Base-by-base conservation (phyloP, 2,888 invertebrate genomes). In the Adelognathus sp. region DNA sequence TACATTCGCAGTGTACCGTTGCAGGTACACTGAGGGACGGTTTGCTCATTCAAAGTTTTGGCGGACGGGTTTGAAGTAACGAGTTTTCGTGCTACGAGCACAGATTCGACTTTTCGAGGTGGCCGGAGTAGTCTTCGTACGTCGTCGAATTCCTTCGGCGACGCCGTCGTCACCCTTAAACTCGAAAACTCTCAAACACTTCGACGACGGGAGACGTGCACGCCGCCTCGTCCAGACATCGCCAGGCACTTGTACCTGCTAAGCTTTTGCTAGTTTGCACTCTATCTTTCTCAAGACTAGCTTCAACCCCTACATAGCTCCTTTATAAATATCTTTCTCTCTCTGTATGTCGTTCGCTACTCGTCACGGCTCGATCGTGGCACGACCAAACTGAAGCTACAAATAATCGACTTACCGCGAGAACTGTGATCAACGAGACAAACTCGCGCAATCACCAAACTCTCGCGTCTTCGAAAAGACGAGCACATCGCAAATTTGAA, bases 341-440 rank as follows among this genome's bases (percentile, higher is more conserved):
- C n/a, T 64, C 50, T 50, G 39, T 67, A 61, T 33, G 16, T 58
- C 69, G 24, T 41, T 77, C 50, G 31, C 73, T n/a, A 63, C 71
- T 56, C 74, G 36, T 54, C 67, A 21, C 52, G 58, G 54, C 61
- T 64, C 41, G 54, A 52, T n/a, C 14, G 9, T 41, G 18, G 61
- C 52, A n/a, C n/a, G 60, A 52, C 56, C 50, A 71, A 73, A 61
- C 36, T 39, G 39, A 71, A 50, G 52, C 36, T 72, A 63, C 63
- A 72, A 72, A 77, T 78, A 74, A 71, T 76, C 36, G 60, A 39
- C 5, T 44, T 46, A 39, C 36, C 36, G 31, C 36, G 44, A 41
- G 52, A 79, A 75, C 74, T 63, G 64, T 77, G 77, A 81, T 79
- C 75, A 81, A 81, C 72, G 79, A 77, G 79, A 75, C 79, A 64